Evolutionary conservation across 2,888 invertebrate genomes (phyloP).

Genomic region (Tetheella fluctuosa): DNA sequence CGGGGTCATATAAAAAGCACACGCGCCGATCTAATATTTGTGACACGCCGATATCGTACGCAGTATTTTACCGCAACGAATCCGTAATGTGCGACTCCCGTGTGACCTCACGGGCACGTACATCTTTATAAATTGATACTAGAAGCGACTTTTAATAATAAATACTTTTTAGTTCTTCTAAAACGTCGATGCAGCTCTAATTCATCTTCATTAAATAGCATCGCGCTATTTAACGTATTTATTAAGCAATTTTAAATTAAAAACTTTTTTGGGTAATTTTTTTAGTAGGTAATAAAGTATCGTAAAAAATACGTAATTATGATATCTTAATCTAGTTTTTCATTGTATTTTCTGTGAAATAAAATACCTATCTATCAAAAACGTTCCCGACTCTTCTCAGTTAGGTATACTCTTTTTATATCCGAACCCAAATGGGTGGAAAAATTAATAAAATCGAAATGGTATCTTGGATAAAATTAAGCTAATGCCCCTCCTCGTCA

Average conservation of each 20-base stretch:
- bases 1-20: slow-evolving; percentile 60
- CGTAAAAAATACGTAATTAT: too few relatives aligned
- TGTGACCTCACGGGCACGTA: slow-evolving; percentile 40
- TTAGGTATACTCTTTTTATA: slow-evolving; percentile 29
- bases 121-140: slow-evolving; percentile 23
- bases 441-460: slow-evolving; percentile 75
- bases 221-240: too few relatives aligned
- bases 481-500: slow-evolving; percentile 65
- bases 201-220: too few relatives aligned
- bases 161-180: too few relatives aligned
- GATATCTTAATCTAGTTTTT: too few relatives aligned
- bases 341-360: too few relatives aligned
- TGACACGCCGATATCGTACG: slow-evolving; percentile 63
- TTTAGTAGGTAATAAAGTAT: too few relatives aligned
- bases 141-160: slow-evolving; percentile 25
- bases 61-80: slow-evolving; percentile 63
- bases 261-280: too few relatives aligned
- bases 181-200: too few relatives aligned
- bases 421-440: slow-evolving; percentile 42
- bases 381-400: slow-evolving; percentile 9
- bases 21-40: slow-evolving; percentile 65
- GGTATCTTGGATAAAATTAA: slow-evolving; percentile 67
- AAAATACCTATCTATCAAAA: neutral
- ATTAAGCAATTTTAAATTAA: too few relatives aligned
- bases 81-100: slow-evolving; percentile 65